phyloP scores from a whole-genome alignment of 2,888 invertebrate genomes.

The Drosophila parthenogenetica region DNA sequence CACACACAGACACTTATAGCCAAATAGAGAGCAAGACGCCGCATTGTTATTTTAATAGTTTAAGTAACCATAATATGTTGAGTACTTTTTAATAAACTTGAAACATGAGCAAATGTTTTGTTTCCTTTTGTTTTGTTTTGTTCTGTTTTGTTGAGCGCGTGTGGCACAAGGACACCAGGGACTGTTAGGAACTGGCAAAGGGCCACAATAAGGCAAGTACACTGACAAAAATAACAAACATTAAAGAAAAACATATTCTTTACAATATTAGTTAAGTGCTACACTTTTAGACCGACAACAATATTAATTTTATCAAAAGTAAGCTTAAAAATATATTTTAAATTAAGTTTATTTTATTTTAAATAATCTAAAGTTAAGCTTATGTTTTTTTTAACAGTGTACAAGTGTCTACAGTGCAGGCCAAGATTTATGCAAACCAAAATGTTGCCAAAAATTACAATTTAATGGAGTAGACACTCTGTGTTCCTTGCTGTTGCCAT shows the following conservation, averaged over 20 bases:
- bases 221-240: not conserved
- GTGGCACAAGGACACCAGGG: slow-evolving; percentile 60
- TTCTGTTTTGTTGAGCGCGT: slow-evolving; percentile 35
- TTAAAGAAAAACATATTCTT: not conserved
- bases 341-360: not conserved
- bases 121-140: slow-evolving; percentile 9
- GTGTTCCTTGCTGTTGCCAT: slow-evolving; percentile 18
- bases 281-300: no score
- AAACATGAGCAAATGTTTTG: slow-evolving; percentile 71
- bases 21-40: slow-evolving; percentile 9
- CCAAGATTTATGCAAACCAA: slow-evolving; percentile 81
- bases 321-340: no score
- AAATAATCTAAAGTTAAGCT: not conserved
- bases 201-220: slow-evolving; percentile 1
- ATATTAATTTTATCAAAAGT: no score
- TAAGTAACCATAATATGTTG: slow-evolving; percentile 81
- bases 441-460: slow-evolving; percentile 83
- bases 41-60: slow-evolving; percentile 79
- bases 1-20: slow-evolving; percentile 28
- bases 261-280: no score
- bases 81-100: slow-evolving; percentile 81
- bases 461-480: slow-evolving; percentile 79
- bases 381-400: not conserved
- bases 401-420: slow-evolving; percentile 48
- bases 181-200: slow-evolving; percentile 20